These are phyloP conservation scores for Melanocharis versteri DNA, from an alignment of 2,113 vertebrate genomes.

Conservation along the genomic window DNA sequence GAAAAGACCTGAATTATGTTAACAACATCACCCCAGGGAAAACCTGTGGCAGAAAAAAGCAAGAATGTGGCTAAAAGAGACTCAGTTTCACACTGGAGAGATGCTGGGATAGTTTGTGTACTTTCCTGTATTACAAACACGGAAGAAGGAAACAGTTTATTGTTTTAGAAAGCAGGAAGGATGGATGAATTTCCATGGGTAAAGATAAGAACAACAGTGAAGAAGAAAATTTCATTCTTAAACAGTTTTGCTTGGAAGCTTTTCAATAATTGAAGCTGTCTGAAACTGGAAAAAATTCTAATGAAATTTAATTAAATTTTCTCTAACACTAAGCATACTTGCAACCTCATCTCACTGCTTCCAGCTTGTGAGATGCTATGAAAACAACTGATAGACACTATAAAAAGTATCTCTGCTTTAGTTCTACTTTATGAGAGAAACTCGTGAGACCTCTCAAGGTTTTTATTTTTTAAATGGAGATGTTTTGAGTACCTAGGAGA, in stretches of 20 bases:
- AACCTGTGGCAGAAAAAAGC: background rate
- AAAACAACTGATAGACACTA: background rate
- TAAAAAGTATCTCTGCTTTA: background rate
- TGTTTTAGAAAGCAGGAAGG: background rate
- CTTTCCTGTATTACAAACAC: background rate
- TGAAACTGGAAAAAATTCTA: background rate
- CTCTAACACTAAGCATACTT: background rate
- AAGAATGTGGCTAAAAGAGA: background rate
- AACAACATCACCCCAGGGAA: background rate
- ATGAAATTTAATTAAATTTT: background rate
- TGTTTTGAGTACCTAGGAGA: background rate
- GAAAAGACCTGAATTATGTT: background rate
- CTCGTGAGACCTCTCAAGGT: background rate
- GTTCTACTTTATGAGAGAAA: background rate
- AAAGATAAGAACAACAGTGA: background rate
- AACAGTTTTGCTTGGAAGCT: background rate
- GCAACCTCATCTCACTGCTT: background rate
- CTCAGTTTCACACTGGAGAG: background rate
- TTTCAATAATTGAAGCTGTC: background rate
- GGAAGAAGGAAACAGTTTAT: background rate
- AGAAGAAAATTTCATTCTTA: background rate
- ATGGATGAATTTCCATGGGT: background rate
- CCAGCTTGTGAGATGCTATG: background rate
- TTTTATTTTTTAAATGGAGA: background rate
- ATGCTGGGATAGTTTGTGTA: background rate